A percentile compares a stretch with the other conserved stretches of the same genome.
These are phyloP conservation scores for Microtus pennsylvanicus DNA, from an alignment of 2,113 vertebrate genomes.

Conservation along the genomic window DNA sequence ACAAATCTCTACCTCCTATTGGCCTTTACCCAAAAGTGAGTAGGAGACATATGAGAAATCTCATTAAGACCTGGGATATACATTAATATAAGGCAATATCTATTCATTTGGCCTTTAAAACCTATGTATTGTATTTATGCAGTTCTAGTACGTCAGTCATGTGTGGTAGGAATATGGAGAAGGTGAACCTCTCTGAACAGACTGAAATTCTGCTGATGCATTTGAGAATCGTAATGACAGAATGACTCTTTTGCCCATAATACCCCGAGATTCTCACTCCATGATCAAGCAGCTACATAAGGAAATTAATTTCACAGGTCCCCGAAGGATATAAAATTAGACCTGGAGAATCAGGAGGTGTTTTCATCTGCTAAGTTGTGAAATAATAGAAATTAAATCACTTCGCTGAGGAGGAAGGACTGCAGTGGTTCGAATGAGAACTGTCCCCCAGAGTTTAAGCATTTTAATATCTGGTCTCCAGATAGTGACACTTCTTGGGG, in stretches of 20 bases:
- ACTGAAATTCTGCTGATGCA: background rate
- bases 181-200: background rate
- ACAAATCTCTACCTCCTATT: background rate
- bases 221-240: background rate
- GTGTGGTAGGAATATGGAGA: background rate
- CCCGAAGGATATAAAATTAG: background rate
- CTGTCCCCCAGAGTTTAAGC: no score
- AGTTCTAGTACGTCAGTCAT: background rate
- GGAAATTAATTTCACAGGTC: conserved; percentile 4
- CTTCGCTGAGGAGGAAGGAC: background rate
- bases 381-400: background rate
- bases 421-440: background rate
- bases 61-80: background rate
- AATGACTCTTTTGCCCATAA: background rate
- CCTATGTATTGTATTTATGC: background rate
- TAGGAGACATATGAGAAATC: background rate
- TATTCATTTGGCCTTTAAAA: conserved; percentile 31
- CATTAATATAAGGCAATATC: background rate
- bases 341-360: background rate
- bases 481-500: background rate
- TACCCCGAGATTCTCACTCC: background rate
- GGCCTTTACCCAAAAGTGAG: background rate
- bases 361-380: background rate
- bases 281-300: background rate
- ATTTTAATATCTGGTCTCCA: background rate